phyloP scores from a whole-genome alignment of 1,140 invertebrate species.

The Leptonema lineaticorne region DNA sequence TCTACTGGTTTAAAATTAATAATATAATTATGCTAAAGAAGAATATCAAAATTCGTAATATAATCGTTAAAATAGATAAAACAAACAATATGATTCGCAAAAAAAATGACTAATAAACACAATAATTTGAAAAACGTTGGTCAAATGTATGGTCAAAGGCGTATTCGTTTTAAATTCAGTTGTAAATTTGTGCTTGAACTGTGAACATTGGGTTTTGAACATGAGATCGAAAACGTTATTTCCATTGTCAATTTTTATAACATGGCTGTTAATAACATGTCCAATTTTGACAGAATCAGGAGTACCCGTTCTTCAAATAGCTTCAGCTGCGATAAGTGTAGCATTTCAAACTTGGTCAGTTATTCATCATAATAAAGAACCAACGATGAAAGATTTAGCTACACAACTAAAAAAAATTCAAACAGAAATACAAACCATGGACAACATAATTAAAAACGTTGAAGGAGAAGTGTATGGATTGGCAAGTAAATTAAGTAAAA shows the following conservation, averaged over 20 bases:
- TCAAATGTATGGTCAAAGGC: not conserved
- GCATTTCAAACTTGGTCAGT: not conserved
- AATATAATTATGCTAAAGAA: too few relatives aligned
- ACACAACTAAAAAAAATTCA: not conserved
- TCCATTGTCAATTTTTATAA: not conserved
- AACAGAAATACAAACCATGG: not conserved
- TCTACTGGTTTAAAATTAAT: too few relatives aligned
- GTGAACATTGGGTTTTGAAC: too few relatives aligned
- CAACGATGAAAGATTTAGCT: not conserved
- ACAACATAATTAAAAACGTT: not conserved
- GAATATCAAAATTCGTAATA: too few relatives aligned
- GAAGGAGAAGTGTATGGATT: not conserved
- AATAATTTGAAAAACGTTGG: not conserved
- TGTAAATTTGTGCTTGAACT: not conserved
- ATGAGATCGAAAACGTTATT: too few relatives aligned
- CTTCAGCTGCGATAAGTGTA: not conserved
- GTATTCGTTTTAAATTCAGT: too few relatives aligned
- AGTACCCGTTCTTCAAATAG: not conserved
- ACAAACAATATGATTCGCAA: too few relatives aligned
- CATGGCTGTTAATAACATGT: not conserved
- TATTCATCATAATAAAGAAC: not conserved
- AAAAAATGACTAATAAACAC: too few relatives aligned
- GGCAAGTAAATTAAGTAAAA: slow-evolving; percentile 29
- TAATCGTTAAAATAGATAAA: too few relatives aligned
- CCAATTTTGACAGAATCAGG: not conserved